Evolutionary conservation across 2,888 invertebrate genomes (phyloP).

Genomic region (Leucophora obtusa): DNA sequence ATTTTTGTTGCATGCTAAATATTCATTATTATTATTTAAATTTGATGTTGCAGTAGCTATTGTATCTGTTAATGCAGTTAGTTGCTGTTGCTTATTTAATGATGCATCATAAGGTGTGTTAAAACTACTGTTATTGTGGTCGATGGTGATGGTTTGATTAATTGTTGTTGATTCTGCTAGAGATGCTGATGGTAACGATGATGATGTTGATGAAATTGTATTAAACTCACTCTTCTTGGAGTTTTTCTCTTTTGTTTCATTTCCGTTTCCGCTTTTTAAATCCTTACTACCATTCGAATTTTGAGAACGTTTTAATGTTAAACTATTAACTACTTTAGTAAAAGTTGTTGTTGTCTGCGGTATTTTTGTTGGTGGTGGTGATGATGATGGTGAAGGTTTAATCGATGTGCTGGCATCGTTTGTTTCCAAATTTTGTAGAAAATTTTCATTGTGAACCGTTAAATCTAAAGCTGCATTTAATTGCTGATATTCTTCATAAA

Average conservation of each 20-base stretch:
- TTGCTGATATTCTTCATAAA: conserved; percentile 75
- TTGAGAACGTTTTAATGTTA: conserved; percentile 51
- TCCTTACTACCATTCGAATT: conserved; percentile 31
- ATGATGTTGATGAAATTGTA: conserved; percentile 45
- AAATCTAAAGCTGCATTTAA: conserved; percentile 68
- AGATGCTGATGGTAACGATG: conserved; percentile 34
- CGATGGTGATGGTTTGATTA: conserved; percentile 26
- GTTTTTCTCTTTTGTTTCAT: conserved; percentile 33
- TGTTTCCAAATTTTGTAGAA: conserved; percentile 53
- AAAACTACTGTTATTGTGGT: conserved; percentile 38
- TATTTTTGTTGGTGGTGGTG: conserved; percentile 16
- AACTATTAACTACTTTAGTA: conserved; percentile 53
- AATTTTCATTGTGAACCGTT: conserved; percentile 62
- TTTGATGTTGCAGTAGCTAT: conserved; percentile 61
- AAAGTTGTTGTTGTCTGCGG: conserved; percentile 39
- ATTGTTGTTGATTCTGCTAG: conserved; percentile 37
- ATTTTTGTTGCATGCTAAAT: conserved; percentile 59
- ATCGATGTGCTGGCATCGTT: not conserved
- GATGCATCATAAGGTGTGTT: conserved; percentile 46
- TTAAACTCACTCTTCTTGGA: conserved; percentile 43
- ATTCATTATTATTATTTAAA: conserved; percentile 61
- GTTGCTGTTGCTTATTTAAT: conserved; percentile 56
- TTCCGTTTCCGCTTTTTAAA: conserved; percentile 24
- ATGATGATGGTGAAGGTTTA: not conserved
- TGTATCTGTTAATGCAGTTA: conserved; percentile 31